Percentiles rank a stretch among this genome's conserved stretches.
These are phyloP conservation scores for Leptinotarsa texana DNA, from an alignment of 1,140 invertebrate species.

Conservation along the genomic window DNA sequence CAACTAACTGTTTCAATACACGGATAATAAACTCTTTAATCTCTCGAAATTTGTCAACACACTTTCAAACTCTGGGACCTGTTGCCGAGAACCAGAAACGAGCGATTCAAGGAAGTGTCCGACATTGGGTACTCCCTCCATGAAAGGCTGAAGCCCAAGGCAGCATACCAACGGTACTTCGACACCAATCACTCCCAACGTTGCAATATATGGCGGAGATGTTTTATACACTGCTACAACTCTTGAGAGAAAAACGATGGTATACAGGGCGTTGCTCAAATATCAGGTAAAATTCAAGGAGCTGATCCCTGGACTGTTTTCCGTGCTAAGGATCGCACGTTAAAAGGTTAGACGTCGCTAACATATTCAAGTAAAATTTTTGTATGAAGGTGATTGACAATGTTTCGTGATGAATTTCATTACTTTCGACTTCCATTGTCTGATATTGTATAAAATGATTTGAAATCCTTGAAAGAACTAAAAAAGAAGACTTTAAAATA, in stretches of 20 bases:
- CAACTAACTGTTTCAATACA: not conserved
- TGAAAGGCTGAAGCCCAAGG: conserved; percentile 5
- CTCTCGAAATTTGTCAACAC: conserved; percentile 8
- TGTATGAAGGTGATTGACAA: too few species aligned
- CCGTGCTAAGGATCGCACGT: not conserved
- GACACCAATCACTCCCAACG: conserved; percentile 22
- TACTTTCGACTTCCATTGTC: too few species aligned
- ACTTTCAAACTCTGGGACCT: conserved; percentile 13
- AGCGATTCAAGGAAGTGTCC: conserved; percentile 12
- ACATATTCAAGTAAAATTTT: too few species aligned
- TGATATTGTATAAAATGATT: too few species aligned
- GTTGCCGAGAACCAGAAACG: conserved; percentile 7
- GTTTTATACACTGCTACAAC: conserved; percentile 14
- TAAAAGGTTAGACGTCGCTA: too few species aligned
- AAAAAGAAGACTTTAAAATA: too few species aligned
- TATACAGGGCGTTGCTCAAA: too few species aligned
- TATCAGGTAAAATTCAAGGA: not conserved
- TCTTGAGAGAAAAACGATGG: too few species aligned
- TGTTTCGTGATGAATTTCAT: too few species aligned
- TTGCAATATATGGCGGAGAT: conserved; percentile 16
- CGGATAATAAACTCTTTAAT: not conserved
- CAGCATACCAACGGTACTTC: conserved; percentile 25
- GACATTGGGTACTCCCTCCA: conserved; percentile 19
- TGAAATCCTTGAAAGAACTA: too few species aligned
- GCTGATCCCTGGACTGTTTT: not conserved